These are phyloP conservation scores for Xestia sexstrigata DNA, from an alignment of 2,888 invertebrate genomes.

Conservation along the genomic window DNA sequence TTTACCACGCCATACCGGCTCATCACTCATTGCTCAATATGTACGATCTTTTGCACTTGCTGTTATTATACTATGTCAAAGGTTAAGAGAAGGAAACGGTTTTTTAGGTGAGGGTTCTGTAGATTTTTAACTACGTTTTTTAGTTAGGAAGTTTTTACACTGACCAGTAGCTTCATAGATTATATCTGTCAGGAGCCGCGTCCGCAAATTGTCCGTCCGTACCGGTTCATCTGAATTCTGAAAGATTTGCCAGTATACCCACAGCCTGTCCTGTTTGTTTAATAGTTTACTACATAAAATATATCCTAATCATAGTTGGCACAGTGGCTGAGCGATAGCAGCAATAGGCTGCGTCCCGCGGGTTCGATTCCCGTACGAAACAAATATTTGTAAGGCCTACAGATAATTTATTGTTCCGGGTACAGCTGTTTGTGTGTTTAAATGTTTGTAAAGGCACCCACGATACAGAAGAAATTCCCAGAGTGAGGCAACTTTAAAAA, in stretches of 20 bases:
- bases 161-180: background rate
- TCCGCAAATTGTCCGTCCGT: background rate
- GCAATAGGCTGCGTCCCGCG: no score
- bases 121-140: background rate
- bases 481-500: no score
- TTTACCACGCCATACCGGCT: constrained; percentile 38
- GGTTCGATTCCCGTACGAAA: no score
- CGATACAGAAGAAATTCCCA: no score
- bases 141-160: background rate
- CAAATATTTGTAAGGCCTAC: no score
- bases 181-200: background rate
- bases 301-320: background rate
- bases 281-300: background rate
- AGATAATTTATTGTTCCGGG: no score
- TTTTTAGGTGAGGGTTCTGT: constrained; percentile 38
- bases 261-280: background rate
- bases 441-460: no score
- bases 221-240: background rate
- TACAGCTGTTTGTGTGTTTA: no score
- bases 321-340: no score
- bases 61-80: constrained; percentile 56
- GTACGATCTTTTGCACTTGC: constrained; percentile 53
- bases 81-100: constrained; percentile 41
- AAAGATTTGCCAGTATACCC: background rate
- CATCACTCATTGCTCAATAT: constrained; percentile 59